Evolutionary conservation across 2,888 invertebrate species (phyloP), one percentile per base, ranked within the genome.

Genomic region (Leucophenga maculata): DNA sequence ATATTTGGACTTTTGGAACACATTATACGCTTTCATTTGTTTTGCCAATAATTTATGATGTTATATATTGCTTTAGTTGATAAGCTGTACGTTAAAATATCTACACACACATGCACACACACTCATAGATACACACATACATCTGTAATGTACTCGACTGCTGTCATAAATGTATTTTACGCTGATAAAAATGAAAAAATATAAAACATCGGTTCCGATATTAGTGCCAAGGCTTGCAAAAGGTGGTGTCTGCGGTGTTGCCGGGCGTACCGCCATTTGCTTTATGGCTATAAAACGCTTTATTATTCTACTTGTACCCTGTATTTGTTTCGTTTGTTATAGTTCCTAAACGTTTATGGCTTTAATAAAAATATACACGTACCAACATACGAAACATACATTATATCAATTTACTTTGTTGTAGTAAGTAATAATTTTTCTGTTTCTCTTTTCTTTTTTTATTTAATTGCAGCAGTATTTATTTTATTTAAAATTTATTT

Each of bases 401-500:
- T 39, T 39, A n/a, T n/a, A n/a, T 39, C 11, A 39, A 11, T 39
- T 39, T 39, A n/a, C 44, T 62, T 62, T 62, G n/a, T 59, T 59
- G 59, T 26, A 14, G 26, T 59, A 59, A 1, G n/a, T 31, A 59
- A 59, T 26, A 68, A 52, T 65, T 46, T 64, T 59, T 3, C 26
- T 32, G 6, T n/a, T 32, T 68, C 67, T 69, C 68, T 75, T 71
- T 67, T 60, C 13, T 69, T 50, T 50, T 39, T 50, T 48, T 50
- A 6, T 70, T 70, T 44, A 11, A 13, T 67, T 70, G 31, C 55
- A 26, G 50, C 26, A 16, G 22, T 14, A 67, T 71, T 48, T 50
- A 32, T 68, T 72, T 65, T 62, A 46, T 67, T 72, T n/a, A 68
- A 66, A 71, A 64, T 67, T 62, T 55, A 32, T 31, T 60, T 60